Conservation (phyloP, 2,113 vertebrate genomes). For the Anas platyrhynchos region DNA sequence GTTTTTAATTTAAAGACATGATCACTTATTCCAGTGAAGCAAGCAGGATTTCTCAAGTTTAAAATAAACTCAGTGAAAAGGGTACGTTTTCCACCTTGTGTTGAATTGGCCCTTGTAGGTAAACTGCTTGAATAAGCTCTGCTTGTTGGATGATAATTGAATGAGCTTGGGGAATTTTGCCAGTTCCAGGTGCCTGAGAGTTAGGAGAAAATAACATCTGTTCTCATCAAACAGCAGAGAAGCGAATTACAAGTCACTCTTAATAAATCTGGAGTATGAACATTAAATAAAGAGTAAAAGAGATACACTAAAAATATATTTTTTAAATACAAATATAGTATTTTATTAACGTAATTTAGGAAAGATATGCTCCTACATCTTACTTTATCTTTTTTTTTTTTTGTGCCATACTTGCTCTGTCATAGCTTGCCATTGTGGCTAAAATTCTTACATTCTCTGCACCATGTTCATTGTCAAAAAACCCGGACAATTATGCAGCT, state of each 20-base stretch:
- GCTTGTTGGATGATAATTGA: conserved; percentile 54
- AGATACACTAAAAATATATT: not conserved
- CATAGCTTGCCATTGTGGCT: not conserved
- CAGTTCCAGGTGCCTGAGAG: conserved; percentile 49
- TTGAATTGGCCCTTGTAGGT: conserved; percentile 4
- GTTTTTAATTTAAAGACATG: too few species aligned
- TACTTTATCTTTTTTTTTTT: not conserved
- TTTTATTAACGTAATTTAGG: not conserved
- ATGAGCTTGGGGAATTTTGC: conserved; percentile 44
- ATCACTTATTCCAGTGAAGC: not conserved
- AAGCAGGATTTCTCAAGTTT: not conserved
- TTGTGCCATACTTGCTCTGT: not conserved
- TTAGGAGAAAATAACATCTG: conserved; percentile 67
- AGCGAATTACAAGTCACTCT: conserved; percentile 51
- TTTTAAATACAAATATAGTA: not conserved
- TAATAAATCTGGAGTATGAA: conserved; percentile 41
- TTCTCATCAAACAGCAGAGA: conserved; percentile 58
- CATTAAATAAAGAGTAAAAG: not conserved
- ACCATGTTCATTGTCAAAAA: not conserved
- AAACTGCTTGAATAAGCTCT: conserved; percentile 40
- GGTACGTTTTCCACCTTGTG: not conserved
- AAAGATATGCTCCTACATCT: not conserved
- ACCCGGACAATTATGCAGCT: not conserved
- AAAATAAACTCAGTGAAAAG: not conserved
- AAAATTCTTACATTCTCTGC: not conserved